Percentiles rank a stretch among this genome's conserved stretches.
These are phyloP conservation scores for Fratercula arctica DNA, from an alignment of 2,797 vertebrate species.

Conservation along the genomic window DNA sequence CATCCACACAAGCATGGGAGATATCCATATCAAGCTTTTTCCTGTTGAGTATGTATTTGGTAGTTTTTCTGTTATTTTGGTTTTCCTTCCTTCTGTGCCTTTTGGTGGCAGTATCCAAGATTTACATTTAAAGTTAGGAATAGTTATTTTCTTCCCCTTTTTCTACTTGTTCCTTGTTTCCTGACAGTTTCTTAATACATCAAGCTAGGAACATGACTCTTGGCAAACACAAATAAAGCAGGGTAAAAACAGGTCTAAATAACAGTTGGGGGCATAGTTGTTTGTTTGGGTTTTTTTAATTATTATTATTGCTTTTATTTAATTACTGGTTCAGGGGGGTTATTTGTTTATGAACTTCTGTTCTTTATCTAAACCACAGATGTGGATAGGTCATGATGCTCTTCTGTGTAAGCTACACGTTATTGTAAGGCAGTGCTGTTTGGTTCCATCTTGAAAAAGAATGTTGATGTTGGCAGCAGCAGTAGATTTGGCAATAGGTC, in stretches of 20 bases:
- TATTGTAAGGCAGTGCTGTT: background rate
- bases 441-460: background rate
- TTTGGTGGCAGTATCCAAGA: background rate
- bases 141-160: background rate
- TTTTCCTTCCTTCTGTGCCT: background rate
- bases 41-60: slow-evolving; percentile 91
- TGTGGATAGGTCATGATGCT: background rate
- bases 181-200: background rate
- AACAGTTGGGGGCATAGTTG: background rate
- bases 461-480: background rate
- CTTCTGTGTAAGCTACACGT: background rate
- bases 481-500: background rate
- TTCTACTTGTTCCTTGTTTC: background rate
- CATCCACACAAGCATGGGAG: slow-evolving; percentile 98
- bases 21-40: slow-evolving; percentile 96
- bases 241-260: background rate
- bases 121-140: background rate
- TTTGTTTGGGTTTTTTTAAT: background rate
- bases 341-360: background rate
- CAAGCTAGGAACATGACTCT: background rate
- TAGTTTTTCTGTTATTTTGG: background rate
- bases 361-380: background rate
- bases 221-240: background rate
- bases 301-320: background rate
- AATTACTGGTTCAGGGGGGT: background rate